phyloP scores from a whole-genome alignment of 2,113 vertebrate species.

The Psilopsiagon aymara region DNA sequence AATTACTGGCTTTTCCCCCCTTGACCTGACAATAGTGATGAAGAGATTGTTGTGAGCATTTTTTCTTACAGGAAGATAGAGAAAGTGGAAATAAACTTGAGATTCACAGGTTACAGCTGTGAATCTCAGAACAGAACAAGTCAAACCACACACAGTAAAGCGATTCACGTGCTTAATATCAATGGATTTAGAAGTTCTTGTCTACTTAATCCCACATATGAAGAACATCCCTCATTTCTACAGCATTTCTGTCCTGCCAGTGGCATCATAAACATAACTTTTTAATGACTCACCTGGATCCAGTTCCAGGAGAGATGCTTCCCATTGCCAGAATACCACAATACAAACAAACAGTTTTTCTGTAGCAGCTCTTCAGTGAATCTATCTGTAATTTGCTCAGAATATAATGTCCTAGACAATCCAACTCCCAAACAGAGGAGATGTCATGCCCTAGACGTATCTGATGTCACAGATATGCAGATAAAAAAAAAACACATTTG shows the following conservation, averaged over 20 bases:
- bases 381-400: background rate
- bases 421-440: background rate
- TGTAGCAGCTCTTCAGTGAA: background rate
- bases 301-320: background rate
- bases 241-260: background rate
- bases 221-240: background rate
- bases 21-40: background rate
- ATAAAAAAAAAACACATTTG: background rate
- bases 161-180: background rate
- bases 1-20: background rate
- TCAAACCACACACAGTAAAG: background rate
- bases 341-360: background rate
- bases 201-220: background rate
- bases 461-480: background rate
- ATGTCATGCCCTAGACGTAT: background rate
- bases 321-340: background rate
- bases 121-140: background rate
- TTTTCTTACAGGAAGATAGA: background rate
- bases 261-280: background rate
- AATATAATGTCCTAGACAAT: background rate
- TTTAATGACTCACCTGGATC: background rate
- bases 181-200: background rate
- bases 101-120: background rate
- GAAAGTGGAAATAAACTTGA: background rate
- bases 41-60: background rate